Evolutionary conservation across 2,888 invertebrate species (phyloP), one percentile per base, ranked within the genome.

Genomic region (Gerosis bhagava): DNA sequence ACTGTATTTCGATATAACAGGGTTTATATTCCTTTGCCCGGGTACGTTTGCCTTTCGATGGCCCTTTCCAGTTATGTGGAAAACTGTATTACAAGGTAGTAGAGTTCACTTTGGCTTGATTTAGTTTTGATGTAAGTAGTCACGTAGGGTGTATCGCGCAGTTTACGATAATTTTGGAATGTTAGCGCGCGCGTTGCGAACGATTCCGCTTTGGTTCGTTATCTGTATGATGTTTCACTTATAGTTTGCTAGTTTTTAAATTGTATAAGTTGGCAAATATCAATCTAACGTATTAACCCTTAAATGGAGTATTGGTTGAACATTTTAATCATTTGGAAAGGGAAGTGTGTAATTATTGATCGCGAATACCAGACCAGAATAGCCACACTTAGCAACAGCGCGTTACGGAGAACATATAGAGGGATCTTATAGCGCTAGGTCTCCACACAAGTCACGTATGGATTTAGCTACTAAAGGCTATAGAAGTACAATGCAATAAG

Each of bases 151-250:
- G 51, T 54, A 49, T 53, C 47, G 40, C 55, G 53, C 61, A 59
- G 63, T 67, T 68, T 68, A 63, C 62, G 65, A 62, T 65, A 64
- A 65, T n/a, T 66, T 65, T 49, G 56, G 60, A 50, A 57, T 57
- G 57, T 63, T 62, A n/a, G n/a, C n/a, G n/a, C 58, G 51, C 63
- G 60, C 25, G 13, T 35, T 35, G 25, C 43, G 26, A 43, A 29
- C 35, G 35, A 35, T 35, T 19, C 26, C 43, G 35, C 35, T 26
- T 8, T 17, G 8, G 13, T 35, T 43, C 26, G 43, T 43, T 34
- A 42, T 34, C 34, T 35, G 15, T 28, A 34, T 26, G 26, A 43
- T 43, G 28, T 43, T 35, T 34, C 19, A 42, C 25, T 26, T 35
- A 21, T 24, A 34, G 34, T 43, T 28, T 35, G 25, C 13, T 34